phyloP scores from a whole-genome alignment of 1,140 invertebrate species.

The Dinothrombium tinctorium region DNA sequence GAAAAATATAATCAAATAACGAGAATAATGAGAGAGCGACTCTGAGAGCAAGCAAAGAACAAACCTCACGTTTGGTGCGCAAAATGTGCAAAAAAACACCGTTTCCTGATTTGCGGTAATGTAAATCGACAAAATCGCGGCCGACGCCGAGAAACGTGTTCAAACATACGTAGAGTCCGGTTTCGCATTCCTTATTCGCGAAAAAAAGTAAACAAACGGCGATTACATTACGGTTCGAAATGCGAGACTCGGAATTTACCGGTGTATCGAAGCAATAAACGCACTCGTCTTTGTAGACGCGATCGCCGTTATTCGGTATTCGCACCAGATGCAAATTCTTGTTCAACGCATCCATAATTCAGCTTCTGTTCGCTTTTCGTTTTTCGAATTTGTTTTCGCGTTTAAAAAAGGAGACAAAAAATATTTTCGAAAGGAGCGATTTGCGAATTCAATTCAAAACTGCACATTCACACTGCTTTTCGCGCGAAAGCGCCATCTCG shows the following conservation, averaged over 20 bases:
- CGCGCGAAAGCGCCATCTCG: too few relatives aligned
- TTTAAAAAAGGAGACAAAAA: too few relatives aligned
- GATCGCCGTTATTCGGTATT: slow-evolving; percentile 37
- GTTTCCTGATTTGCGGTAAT: slow-evolving; percentile 52
- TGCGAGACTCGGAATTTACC: slow-evolving; percentile 32
- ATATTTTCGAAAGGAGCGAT: too few relatives aligned
- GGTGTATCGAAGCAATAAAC: slow-evolving; percentile 89
- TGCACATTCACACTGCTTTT: too few relatives aligned
- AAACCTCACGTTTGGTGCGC: slow-evolving; percentile 42
- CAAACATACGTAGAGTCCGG: slow-evolving; percentile 72
- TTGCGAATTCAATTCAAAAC: too few relatives aligned
- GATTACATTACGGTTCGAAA: slow-evolving; percentile 2
- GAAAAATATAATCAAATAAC: background rate
- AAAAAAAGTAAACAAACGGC: background rate
- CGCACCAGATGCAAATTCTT: slow-evolving; percentile 27
- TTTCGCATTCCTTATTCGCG: slow-evolving; percentile 44
- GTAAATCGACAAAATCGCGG: slow-evolving; percentile 45
- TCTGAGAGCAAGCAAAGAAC: too few relatives aligned
- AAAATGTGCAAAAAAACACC: slow-evolving; percentile 60
- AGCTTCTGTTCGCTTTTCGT: too few relatives aligned
- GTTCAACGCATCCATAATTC: background rate
- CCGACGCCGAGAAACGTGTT: slow-evolving; percentile 68
- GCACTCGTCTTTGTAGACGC: slow-evolving; percentile 95
- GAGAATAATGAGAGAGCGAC: background rate
- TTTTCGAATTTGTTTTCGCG: too few relatives aligned